Conservation (phyloP, 2,797 vertebrate genomes). For the Cyprinodon diabolis region DNA sequence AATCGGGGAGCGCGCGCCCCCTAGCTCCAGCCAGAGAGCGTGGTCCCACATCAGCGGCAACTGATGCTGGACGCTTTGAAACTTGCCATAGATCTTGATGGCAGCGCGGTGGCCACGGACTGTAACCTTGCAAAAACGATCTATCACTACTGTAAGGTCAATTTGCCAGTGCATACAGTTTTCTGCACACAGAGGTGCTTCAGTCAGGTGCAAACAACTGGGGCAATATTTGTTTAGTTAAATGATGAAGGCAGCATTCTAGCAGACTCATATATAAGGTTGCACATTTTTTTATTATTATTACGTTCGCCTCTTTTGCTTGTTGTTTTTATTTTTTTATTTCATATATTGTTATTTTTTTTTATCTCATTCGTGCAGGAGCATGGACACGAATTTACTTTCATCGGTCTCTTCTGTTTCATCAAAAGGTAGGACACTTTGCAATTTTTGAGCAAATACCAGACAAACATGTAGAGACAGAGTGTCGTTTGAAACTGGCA, state of each 20-base stretch:
- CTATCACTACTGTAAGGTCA: constrained; percentile 1
- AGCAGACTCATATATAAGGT: constrained; percentile 39
- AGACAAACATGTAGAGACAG: constrained; percentile 13
- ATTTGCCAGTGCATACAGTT: constrained; percentile 25
- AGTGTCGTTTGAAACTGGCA: constrained; percentile 14
- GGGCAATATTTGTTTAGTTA: constrained; percentile 70
- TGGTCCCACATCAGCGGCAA: constrained; percentile 63
- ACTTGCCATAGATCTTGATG: constrained; percentile 59
- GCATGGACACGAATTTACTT: constrained; percentile 51
- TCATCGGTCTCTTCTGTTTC: constrained; percentile 49
- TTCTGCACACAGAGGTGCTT: constrained; percentile 38
- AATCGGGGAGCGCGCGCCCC: constrained; percentile 50
- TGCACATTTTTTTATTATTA: constrained; percentile 35
- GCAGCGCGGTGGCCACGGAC: constrained; percentile 16
- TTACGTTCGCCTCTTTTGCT: constrained; percentile 35
- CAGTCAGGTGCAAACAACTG: constrained; percentile 62
- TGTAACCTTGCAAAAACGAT: constrained; percentile 6
- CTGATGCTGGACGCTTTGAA: constrained; percentile 68
- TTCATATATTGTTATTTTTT: neutral
- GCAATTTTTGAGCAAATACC: constrained; percentile 22
- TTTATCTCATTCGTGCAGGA: neutral
- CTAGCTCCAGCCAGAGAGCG: constrained; percentile 54
- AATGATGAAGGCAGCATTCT: constrained; percentile 62
- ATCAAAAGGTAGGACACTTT: constrained; percentile 63
- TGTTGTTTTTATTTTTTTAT: neutral